Evolutionary conservation across 2,113 vertebrate genomes (phyloP).

Genomic region (Ariopsis seemanni): DNA sequence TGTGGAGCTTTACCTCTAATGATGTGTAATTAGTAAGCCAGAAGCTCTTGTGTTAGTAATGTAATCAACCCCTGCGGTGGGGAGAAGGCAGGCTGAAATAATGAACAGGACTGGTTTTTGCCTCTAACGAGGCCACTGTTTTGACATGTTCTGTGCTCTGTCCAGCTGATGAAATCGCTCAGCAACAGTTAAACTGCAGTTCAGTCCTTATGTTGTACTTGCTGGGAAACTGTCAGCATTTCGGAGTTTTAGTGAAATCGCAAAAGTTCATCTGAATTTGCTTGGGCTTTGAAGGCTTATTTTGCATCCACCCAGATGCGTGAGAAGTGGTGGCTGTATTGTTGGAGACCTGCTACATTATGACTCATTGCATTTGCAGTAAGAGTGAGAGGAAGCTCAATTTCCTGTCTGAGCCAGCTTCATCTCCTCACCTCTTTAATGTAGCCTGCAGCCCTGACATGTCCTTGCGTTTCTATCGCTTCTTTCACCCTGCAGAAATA

Average conservation of each 20-base stretch:
- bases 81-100: slow-evolving; percentile 32
- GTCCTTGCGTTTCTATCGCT: slow-evolving; percentile 30
- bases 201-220: not conserved
- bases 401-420: slow-evolving; percentile 55
- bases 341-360: slow-evolving; percentile 20
- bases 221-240: slow-evolving; percentile 18
- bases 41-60: slow-evolving; percentile 63
- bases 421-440: slow-evolving; percentile 51
- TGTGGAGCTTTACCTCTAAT: slow-evolving; percentile 46
- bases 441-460: slow-evolving; percentile 51
- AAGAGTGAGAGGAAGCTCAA: slow-evolving; percentile 52
- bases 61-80: slow-evolving; percentile 66
- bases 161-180: slow-evolving; percentile 72
- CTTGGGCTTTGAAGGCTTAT: not conserved
- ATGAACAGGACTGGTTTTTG: slow-evolving; percentile 31
- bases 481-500: slow-evolving; percentile 39
- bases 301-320: slow-evolving; percentile 24
- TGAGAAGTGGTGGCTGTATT: not conserved
- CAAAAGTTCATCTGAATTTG: not conserved
- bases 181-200: slow-evolving; percentile 61
- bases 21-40: slow-evolving; percentile 56
- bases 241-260: not conserved
- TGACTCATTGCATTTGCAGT: slow-evolving; percentile 52
- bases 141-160: slow-evolving; percentile 62
- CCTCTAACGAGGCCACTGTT: slow-evolving; percentile 35